Percentiles rank a stretch among this genome's conserved stretches.
Conservation (phyloP, 2,888 invertebrate species). For the Philaethria dido region DNA sequence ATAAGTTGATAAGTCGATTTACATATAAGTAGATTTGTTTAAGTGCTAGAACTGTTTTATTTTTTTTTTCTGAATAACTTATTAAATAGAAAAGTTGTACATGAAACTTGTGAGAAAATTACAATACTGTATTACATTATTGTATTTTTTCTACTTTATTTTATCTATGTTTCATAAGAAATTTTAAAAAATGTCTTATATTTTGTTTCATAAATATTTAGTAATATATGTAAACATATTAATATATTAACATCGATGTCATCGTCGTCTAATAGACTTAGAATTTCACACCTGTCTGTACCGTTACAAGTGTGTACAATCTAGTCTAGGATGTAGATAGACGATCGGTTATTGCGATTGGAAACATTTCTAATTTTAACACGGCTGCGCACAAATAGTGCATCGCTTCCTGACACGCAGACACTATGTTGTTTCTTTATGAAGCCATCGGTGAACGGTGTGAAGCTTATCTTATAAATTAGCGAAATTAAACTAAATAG, state of each 20-base stretch:
- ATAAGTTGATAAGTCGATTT: too few relatives aligned
- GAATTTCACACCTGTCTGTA: neutral
- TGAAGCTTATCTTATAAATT: neutral
- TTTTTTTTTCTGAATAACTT: too few relatives aligned
- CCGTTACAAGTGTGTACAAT: neutral
- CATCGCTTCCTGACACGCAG: constrained; percentile 28
- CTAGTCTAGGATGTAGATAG: constrained; percentile 1
- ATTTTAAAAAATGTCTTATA: too few relatives aligned
- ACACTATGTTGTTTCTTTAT: neutral
- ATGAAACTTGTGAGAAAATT: too few relatives aligned
- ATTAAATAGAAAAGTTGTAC: too few relatives aligned
- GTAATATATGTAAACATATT: neutral
- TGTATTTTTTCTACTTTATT: too few relatives aligned
- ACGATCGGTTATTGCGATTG: constrained; percentile 12
- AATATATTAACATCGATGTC: neutral
- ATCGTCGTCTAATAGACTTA: neutral
- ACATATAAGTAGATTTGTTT: too few relatives aligned
- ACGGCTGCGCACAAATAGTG: constrained; percentile 22
- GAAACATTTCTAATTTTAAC: constrained; percentile 30
- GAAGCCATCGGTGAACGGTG: neutral
- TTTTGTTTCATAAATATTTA: neutral
- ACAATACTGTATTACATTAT: too few relatives aligned
- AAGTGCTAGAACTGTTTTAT: too few relatives aligned
- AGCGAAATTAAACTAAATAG: too few relatives aligned
- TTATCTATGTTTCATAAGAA: too few relatives aligned